Evolutionary conservation across 1,140 invertebrate species (phyloP).

Genomic region (Apis laboriosa): DNA sequence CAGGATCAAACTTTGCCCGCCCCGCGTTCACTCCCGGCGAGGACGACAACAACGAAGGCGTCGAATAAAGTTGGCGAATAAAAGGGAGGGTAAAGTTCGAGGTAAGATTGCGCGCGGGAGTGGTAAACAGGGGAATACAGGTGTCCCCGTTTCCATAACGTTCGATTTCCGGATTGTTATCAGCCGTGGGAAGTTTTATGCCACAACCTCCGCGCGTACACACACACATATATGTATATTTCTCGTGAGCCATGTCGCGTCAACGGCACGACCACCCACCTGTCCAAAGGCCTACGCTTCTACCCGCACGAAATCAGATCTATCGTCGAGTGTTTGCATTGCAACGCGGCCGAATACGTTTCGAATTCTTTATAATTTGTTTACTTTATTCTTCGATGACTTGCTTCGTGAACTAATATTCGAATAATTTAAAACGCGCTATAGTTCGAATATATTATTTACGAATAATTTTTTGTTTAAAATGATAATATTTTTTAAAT

Average conservation of each 20-base stretch:
- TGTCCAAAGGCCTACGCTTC: background rate
- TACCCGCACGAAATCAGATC: background rate
- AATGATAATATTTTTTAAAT: no score
- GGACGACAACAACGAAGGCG: background rate
- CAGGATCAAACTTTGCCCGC: background rate
- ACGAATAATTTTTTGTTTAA: no score
- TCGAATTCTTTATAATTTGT: no score
- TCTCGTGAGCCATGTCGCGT: conserved; percentile 12
- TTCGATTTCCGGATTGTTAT: conserved; percentile 40
- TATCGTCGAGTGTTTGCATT: no score
- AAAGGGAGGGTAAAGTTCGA: conserved; percentile 36
- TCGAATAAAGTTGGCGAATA: conserved; percentile 20
- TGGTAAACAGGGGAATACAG: conserved; percentile 27
- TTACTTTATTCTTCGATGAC: no score
- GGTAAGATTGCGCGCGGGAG: background rate
- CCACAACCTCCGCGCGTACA: background rate
- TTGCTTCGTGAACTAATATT: no score
- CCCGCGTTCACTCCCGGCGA: background rate
- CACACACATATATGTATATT: conserved; percentile 9
- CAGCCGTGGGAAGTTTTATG: conserved; percentile 1
- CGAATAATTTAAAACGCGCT: no score
- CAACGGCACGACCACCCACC: background rate
- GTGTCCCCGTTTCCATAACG: conserved; percentile 17
- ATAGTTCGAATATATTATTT: no score
- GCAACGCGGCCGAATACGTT: no score